Base-by-base conservation (phyloP, 2,888 invertebrate genomes). In the Aphodius granarius region DNA sequence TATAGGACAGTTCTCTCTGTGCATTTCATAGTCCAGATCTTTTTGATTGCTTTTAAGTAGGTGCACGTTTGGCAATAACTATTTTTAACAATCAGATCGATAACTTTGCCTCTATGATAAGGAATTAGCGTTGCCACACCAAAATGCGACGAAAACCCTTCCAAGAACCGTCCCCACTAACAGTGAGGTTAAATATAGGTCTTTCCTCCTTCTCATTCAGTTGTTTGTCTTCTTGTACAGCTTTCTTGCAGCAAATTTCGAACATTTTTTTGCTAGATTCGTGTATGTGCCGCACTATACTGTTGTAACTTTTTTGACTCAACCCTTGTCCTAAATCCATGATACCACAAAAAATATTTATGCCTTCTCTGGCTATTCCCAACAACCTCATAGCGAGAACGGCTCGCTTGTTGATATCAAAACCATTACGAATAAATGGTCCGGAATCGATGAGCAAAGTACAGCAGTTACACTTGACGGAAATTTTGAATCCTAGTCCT, bases 1-100 rank as follows among this genome's bases (percentile, higher is more conserved):
- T 17, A 20, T 21, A n/a, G 73, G 43, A 64, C 77, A 79, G 9
- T 73, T 63, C 43, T 76, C 73, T 68, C 73, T 73, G 63, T 78
- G 76, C 15, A 9, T 63, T 63, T 22, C 66, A 17, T 78, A 79
- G 66, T 68, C 73, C 43, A 63, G 62, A 72, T 73, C 77, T 17
- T 17, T 66, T 66, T 65, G 71, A 73, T 71, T 64, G 16, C 62
- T 66, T 23, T 75, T 75, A 19, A 63, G 43, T 19, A 68, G 19
- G 15, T 73, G 63, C 23, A 74, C 75, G 15, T 5, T 20, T 77
- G 71, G 43, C 75, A 77, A 62, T 75, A 77, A 19, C 16, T 73
- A 15, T 65, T 72, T 68, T 75, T 75, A 20, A 77, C 71, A 16
- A 62, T 17, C 20, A 70, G 17, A 64, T 63, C 63, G 4, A 63